A percentile compares a stretch with the other conserved stretches of the same genome.
phyloP scores from a whole-genome alignment of 2,797 vertebrate species.

The Epinephelus coioides region DNA sequence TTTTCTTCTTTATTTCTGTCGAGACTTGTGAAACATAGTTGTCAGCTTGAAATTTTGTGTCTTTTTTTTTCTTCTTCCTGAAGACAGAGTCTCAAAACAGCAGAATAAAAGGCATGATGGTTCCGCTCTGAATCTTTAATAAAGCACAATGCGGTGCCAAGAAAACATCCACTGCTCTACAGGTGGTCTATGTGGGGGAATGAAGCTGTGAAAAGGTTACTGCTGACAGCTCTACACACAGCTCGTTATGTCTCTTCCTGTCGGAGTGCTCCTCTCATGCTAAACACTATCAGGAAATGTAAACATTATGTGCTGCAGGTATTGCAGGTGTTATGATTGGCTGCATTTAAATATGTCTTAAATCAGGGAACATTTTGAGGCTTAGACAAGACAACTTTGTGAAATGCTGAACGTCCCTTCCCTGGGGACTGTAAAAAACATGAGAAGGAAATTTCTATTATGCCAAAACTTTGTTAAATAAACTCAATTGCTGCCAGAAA shows the following conservation, averaged over 20 bases:
- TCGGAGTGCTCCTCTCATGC: constrained; percentile 46
- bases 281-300: constrained; percentile 62
- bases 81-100: constrained; percentile 45
- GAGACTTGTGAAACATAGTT: constrained; percentile 43
- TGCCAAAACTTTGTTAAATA: neutral
- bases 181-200: constrained; percentile 70
- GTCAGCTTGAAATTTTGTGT: constrained; percentile 34
- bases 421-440: neutral
- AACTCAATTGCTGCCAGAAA: neutral
- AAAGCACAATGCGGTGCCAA: constrained; percentile 60
- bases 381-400: neutral
- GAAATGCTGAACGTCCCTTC: neutral
- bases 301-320: constrained; percentile 53
- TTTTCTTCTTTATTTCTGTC: constrained; percentile 27
- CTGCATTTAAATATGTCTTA: constrained; percentile 16
- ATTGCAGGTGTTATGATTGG: constrained; percentile 36
- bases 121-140: constrained; percentile 59
- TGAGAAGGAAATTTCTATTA: too few species aligned
- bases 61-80: constrained; percentile 8
- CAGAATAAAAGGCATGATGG: constrained; percentile 38
- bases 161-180: constrained; percentile 63
- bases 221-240: constrained; percentile 71
- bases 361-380: constrained; percentile 3
- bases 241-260: constrained; percentile 67
- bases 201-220: constrained; percentile 80